Evolutionary conservation across 1,140 invertebrate genomes (phyloP).

Genomic region (Drosophila rhopaloa): DNA sequence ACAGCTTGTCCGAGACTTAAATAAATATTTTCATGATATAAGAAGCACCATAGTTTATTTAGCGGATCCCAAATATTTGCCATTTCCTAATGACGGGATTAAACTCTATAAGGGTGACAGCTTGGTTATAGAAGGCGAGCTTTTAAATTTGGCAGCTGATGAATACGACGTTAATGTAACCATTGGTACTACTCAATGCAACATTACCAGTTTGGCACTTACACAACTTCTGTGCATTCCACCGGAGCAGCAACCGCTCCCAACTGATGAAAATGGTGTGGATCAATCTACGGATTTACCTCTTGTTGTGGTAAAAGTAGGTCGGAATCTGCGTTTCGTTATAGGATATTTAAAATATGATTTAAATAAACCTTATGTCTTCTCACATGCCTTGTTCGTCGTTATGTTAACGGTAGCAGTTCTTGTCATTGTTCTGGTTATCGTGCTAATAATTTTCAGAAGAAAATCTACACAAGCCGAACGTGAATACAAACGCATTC

Average conservation of each 20-base stretch:
- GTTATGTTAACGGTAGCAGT: constrained; percentile 93
- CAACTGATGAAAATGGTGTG: constrained; percentile 94
- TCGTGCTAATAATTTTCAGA: constrained; percentile 94
- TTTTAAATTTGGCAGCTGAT: constrained; percentile 95
- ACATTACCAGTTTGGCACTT: constrained; percentile 95
- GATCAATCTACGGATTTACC: constrained; percentile 91
- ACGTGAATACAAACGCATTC: constrained; percentile 97
- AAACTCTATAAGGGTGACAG: constrained; percentile 98
- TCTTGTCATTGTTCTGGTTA: constrained; percentile 93
- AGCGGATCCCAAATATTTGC: constrained; percentile 95
- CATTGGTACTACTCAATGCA: constrained; percentile 94
- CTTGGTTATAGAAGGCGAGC: constrained; percentile 97
- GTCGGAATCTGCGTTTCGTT: constrained; percentile 92
- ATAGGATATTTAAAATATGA: constrained; percentile 96
- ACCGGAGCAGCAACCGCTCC: constrained; percentile 92
- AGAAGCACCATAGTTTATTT: constrained; percentile 93
- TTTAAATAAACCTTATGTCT: constrained; percentile 92
- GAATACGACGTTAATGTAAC: constrained; percentile 97
- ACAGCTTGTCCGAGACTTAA: constrained; percentile 93
- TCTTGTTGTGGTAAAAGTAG: constrained; percentile 95
- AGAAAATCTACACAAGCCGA: constrained; percentile 97
- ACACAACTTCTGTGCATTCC: constrained; percentile 96
- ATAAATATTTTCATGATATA: constrained; percentile 93
- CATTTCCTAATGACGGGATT: constrained; percentile 92
- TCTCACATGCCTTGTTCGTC: constrained; percentile 94